Conservation (phyloP, 2,888 invertebrate species). For the Andrena praecox region DNA sequence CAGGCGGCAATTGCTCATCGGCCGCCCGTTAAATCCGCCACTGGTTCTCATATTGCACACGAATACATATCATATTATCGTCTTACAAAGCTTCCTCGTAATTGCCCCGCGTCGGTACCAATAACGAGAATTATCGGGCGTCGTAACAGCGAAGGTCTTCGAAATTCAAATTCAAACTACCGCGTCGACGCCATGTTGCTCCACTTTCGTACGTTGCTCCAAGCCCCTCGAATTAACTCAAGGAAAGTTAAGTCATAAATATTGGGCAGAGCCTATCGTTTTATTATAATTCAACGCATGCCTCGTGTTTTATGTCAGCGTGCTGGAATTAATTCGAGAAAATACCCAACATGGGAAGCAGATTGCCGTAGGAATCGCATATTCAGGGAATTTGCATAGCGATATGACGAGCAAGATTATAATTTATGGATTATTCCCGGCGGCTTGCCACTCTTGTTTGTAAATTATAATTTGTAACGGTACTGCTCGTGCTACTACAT, state of each 20-base stretch:
- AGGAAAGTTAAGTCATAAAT: not conserved
- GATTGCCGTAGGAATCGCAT: not conserved
- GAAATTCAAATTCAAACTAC: not conserved
- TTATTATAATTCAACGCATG: not conserved
- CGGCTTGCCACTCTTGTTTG: constrained; percentile 25
- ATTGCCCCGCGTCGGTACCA: constrained; percentile 7
- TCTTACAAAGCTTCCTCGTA: not conserved
- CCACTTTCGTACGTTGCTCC: not conserved
- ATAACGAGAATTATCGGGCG: constrained; percentile 16
- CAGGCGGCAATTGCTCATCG: no score
- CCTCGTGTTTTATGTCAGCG: not conserved
- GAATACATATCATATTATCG: not conserved
- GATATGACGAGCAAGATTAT: constrained; percentile 6
- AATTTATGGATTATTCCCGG: constrained; percentile 34
- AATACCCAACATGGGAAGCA: not conserved
- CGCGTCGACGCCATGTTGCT: not conserved
- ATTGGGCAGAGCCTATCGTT: not conserved
- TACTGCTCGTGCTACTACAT: constrained; percentile 20
- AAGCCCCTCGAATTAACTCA: not conserved
- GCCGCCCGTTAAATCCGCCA: no score
- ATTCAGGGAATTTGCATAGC: not conserved
- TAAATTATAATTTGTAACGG: constrained; percentile 49
- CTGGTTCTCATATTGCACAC: not conserved
- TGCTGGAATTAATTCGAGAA: not conserved
- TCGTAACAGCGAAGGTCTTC: not conserved